Evolutionary conservation across 2,888 invertebrate species (phyloP), one percentile per base, ranked within the genome.

Genomic region (Priocnemis perturbator): DNA sequence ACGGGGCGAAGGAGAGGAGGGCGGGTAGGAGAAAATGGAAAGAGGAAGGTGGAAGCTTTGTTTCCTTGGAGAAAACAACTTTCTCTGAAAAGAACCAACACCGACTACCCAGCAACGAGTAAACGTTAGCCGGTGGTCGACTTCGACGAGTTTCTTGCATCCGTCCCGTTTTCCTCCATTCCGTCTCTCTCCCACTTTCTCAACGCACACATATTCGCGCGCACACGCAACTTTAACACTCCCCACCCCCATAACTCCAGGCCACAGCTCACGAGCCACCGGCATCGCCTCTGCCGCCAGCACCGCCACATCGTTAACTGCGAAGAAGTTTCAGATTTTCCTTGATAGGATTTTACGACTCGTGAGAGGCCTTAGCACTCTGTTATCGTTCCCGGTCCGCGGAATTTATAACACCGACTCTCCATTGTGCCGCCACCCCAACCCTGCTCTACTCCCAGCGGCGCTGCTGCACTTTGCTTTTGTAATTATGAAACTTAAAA

Each of bases 81-180:
- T 60, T 50, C 26, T 26, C 21, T 50, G 60, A 60, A 50, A 50
- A 50, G 50, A 50, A 50, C 19, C 50, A 50, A 60, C 60, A 50
- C 15, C 55, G 55, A 55, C 20, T 55, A 9, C 11, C 15, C 7
- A 55, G 21, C 37, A 30, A n/a, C 37, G 52, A 45, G 52, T 37
- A 52, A 60, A 50, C 60, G 52, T 50, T 44, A 19, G 55, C 21
- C 17, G 17, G 20, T 17, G 19, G n/a, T 52, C 17, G 26, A 50
- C 50, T 60, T 50, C 48, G 48, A 48, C 60, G 60, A 60, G 60
- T 60, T 60, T 52, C 37, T 50, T 50, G 37, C 37, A 37, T 37
- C 37, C 11, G 37, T 37, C 37, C 7, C 50, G 20, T 19, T 50
- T 20, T 9, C 50, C 37, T 11, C 37, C 11, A 7, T 37, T 7